These are phyloP conservation scores for Aricia agestis DNA, from an alignment of 1,140 invertebrate species.

Conservation along the genomic window DNA sequence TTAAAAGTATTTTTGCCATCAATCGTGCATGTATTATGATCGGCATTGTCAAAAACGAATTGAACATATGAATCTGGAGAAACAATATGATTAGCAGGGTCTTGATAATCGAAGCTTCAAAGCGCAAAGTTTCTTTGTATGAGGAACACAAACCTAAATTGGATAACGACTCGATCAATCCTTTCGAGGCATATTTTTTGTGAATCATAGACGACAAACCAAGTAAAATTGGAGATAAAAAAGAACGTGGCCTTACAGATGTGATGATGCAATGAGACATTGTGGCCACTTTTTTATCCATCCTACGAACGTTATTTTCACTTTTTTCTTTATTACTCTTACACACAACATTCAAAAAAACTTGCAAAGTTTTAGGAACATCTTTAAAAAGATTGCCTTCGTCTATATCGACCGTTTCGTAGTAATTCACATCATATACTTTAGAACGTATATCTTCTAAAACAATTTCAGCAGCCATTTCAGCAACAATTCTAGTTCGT, in stretches of 20 bases:
- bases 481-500: constrained; percentile 24
- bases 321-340: constrained; percentile 26
- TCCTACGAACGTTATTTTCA: constrained; percentile 25
- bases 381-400: constrained; percentile 26
- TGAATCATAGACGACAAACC: constrained; percentile 26
- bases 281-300: constrained; percentile 27
- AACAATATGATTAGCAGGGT: constrained; percentile 23
- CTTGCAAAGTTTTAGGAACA: constrained; percentile 28
- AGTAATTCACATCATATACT: constrained; percentile 28
- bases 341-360: constrained; percentile 26
- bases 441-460: constrained; percentile 30
- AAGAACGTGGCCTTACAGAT: constrained; percentile 29
- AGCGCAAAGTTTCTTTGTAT: constrained; percentile 36
- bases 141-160: constrained; percentile 40
- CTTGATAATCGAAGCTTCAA: constrained; percentile 36
- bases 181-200: constrained; percentile 31
- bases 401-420: constrained; percentile 19
- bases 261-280: constrained; percentile 31
- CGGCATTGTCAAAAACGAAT: constrained; percentile 53
- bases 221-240: constrained; percentile 31
- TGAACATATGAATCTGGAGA: constrained; percentile 31
- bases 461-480: constrained; percentile 32
- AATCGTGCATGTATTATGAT: constrained; percentile 40
- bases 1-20: constrained; percentile 39
- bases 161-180: constrained; percentile 30